A percentile compares a stretch with the other conserved stretches of the same genome.
These are phyloP conservation scores for Emydocephalus ijimae DNA, from an alignment of 2,113 vertebrate species.

Conservation along the genomic window DNA sequence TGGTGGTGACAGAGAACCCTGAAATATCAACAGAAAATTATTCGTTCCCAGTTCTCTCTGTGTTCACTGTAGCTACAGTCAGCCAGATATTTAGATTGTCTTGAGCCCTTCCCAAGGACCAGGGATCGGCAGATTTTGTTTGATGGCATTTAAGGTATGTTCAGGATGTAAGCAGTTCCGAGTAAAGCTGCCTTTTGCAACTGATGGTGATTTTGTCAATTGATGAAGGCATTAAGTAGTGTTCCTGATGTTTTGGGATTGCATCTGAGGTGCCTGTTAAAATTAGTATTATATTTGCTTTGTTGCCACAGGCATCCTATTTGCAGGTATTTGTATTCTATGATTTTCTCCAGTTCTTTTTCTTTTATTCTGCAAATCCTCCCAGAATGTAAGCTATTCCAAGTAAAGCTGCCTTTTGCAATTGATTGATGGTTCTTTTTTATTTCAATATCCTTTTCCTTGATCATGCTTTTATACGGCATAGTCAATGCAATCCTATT, in stretches of 20 bases:
- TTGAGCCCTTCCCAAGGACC: not conserved
- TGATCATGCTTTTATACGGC: conserved; percentile 41
- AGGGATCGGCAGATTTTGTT: not conserved
- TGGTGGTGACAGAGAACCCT: not conserved
- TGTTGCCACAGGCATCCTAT: not conserved
- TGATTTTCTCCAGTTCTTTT: not conserved
- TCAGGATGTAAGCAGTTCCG: not conserved
- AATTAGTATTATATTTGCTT: not conserved
- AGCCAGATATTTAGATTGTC: not conserved
- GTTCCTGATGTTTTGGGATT: not conserved
- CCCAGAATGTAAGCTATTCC: not conserved
- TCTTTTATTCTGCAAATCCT: not conserved
- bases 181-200: not conserved
- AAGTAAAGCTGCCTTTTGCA: not conserved
- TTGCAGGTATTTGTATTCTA: not conserved
- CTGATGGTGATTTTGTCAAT: not conserved
- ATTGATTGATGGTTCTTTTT: not conserved
- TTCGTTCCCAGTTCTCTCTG: not conserved
- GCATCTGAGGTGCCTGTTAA: not conserved
- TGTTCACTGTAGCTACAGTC: not conserved
- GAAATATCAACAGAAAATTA: not conserved
- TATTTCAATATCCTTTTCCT: conserved; percentile 30
- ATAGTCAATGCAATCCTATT: conserved; percentile 57
- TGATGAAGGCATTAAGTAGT: not conserved
- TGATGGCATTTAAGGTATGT: not conserved